phyloP scores from a whole-genome alignment of 2,113 vertebrate genomes.

The Oenanthe melanoleuca region DNA sequence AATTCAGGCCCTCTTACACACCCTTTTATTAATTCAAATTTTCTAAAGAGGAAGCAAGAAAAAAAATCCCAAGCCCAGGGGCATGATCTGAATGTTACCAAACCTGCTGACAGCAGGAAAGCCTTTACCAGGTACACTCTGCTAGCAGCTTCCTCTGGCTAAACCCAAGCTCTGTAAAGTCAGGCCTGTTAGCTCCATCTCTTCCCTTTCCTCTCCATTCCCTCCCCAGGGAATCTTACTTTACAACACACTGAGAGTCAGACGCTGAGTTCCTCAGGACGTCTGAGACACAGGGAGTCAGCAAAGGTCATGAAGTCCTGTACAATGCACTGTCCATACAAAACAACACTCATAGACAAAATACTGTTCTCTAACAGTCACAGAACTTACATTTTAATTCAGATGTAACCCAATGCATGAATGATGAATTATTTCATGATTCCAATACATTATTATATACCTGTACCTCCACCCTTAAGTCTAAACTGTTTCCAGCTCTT shows the following conservation, averaged over 20 bases:
- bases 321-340: not conserved
- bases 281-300: not conserved
- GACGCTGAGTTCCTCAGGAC: not conserved
- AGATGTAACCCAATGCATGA: not conserved
- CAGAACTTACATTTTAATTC: not conserved
- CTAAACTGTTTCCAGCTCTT: not conserved
- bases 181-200: not conserved
- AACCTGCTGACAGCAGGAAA: conserved; percentile 7
- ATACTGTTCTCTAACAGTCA: not conserved
- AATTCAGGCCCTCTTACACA: conserved; percentile 34
- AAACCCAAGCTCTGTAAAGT: not conserved
- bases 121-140: not conserved
- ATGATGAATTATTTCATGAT: not conserved
- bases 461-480: not conserved
- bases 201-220: not conserved
- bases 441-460: not conserved
- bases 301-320: not conserved
- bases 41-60: conserved; percentile 42
- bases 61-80: conserved; percentile 41
- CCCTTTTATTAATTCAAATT: conserved; percentile 56
- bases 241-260: not conserved
- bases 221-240: not conserved
- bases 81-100: conserved; percentile 4
- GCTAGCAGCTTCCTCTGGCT: not conserved
- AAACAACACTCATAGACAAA: not conserved